Evolutionary conservation across 2,113 vertebrate genomes (phyloP), one percentile per base, ranked within the genome.

Genomic region (Chaenocephalus aceratus): DNA sequence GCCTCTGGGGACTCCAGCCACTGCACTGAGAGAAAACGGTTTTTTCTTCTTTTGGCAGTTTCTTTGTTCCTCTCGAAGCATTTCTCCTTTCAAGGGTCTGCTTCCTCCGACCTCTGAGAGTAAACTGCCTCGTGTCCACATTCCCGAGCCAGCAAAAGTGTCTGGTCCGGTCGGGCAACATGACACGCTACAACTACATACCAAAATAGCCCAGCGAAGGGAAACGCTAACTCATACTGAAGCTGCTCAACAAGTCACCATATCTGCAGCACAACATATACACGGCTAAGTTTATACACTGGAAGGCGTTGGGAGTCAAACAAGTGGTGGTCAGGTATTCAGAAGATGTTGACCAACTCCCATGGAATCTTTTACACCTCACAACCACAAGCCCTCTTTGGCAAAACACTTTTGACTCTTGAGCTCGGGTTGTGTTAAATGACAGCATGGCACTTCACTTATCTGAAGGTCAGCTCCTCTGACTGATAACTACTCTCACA

Each of bases 151-250:
- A 66, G 83, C 2, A 6, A 85, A 89, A 80, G 78, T 65, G 64
- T 81, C 65, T 48, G 54, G 65, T 46, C 48, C 73, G 16, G 52
- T 85, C 30, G 11, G 51, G 89, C 91, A 90, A 88, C 66, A 82
- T 64, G 82, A 92, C 87, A 88, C 90, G 71, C 69, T 60, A 88
- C 80, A 85, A 82, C 76, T 63, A 57, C 72, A 79, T 10, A 86
- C 79, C 65, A 68, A 90, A 90, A 87, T 85, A 92, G 87, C 83
- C 54, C 65, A 11, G 71, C 8, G 0, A 66, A 41, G 61, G 30
- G 58, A 86, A 84, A 85, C 44, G 11, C 76, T 72, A 87, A 80
- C 65, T 86, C 75, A 68, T 41, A 46, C 57, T 72, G 60, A 51
- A 68, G 52, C 64, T 18, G 49, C 60, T 60, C 65, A 77, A 77